Conservation (phyloP, 1,140 invertebrate genomes). For the Caenorhabditis remanei region DNA sequence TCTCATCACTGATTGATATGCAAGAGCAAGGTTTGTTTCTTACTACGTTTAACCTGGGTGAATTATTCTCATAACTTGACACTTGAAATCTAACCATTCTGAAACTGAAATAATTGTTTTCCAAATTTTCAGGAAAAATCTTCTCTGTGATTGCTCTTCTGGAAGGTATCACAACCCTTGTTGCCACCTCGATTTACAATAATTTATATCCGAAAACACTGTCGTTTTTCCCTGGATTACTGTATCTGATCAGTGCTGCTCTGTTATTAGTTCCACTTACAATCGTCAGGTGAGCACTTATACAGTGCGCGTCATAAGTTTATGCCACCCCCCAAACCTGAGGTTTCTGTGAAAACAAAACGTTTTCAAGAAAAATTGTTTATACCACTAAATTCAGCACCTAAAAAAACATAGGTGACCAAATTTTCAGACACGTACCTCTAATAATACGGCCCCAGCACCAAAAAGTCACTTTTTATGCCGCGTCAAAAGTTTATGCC, state of each 20-base stretch:
- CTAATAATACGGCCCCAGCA: no score
- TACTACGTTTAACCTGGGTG: neutral
- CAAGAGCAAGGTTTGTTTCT: conserved; percentile 68
- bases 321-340: no score
- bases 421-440: no score
- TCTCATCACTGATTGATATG: conserved; percentile 68
- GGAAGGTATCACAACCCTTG: conserved; percentile 70
- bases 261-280: conserved; percentile 30
- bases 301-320: no score
- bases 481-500: no score
- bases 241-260: conserved; percentile 56
- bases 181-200: conserved; percentile 74
- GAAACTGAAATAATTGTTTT: neutral
- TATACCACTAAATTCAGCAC: no score
- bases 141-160: conserved; percentile 72
- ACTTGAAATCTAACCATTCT: neutral
- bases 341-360: no score
- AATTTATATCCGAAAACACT: conserved; percentile 73
- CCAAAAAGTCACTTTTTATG: no score
- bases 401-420: no score
- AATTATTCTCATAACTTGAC: no score
- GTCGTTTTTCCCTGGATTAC: conserved; percentile 70
- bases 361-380: no score
- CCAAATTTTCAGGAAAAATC: conserved; percentile 47
- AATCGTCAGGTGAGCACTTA: conserved; percentile 20